phyloP scores from a whole-genome alignment of 2,113 vertebrate genomes.

The Macaca mulatta region DNA sequence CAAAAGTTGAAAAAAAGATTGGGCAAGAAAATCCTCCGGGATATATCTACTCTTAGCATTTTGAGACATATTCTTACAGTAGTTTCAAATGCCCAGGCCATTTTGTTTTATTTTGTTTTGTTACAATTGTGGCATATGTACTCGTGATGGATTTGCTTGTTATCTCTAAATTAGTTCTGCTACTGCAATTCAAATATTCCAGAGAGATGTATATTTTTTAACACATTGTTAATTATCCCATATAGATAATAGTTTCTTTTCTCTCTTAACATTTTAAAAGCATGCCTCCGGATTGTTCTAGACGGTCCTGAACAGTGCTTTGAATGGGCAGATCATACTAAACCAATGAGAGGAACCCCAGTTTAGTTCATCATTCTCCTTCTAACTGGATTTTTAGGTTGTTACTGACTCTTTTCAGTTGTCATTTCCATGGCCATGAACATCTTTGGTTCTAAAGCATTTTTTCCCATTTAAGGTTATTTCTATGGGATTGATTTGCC shows the following conservation, averaged over 20 bases:
- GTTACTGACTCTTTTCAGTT: neutral
- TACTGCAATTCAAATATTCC: neutral
- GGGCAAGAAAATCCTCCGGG: rapidly evolving
- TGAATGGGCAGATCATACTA: neutral
- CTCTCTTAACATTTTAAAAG: neutral
- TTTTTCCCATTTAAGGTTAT: neutral
- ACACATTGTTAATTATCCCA: too few relatives aligned
- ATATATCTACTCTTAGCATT: neutral
- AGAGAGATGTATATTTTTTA: neutral
- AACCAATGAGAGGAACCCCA: rapidly evolving
- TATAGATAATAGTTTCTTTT: too few relatives aligned
- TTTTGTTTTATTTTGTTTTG: neutral
- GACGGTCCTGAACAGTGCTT: neutral
- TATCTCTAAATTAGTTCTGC: neutral
- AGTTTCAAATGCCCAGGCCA: neutral
- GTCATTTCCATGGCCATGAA: neutral
- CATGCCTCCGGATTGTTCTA: neutral
- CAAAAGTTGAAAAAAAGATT: neutral
- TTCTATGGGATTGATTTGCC: neutral
- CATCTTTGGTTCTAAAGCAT: neutral
- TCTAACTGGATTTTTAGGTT: neutral
- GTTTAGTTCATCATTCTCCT: too few relatives aligned
- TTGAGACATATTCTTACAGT: neutral
- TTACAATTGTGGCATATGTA: too few relatives aligned
- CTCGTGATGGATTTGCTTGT: neutral